Evolutionary conservation across 2,888 invertebrate genomes (phyloP).

Genomic region (Ennomos erosarius): DNA sequence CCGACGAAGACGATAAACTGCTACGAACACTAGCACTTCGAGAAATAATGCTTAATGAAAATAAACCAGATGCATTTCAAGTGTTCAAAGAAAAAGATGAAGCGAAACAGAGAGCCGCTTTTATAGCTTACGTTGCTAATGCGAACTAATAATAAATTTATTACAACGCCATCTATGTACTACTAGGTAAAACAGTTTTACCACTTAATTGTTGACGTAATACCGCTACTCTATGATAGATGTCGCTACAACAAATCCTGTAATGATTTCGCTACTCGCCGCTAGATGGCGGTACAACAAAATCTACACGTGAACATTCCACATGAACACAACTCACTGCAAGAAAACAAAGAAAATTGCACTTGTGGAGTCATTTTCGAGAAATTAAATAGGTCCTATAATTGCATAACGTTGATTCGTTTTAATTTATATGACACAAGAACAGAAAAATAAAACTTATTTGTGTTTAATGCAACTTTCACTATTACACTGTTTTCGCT

Average conservation of each 20-base stretch:
- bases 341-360: too few relatives aligned
- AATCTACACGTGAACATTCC: too few relatives aligned
- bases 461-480: too few relatives aligned
- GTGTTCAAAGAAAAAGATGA: constrained; percentile 18
- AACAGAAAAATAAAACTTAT: too few relatives aligned
- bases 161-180: constrained; percentile 22
- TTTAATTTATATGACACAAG: too few relatives aligned
- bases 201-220: neutral
- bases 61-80: constrained; percentile 10
- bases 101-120: constrained; percentile 6
- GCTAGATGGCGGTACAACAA: constrained; percentile 18
- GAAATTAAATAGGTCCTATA: too few relatives aligned
- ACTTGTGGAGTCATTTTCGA: too few relatives aligned
- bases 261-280: constrained; percentile 10
- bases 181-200: neutral
- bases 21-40: constrained; percentile 67
- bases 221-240: constrained; percentile 28
- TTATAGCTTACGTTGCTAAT: constrained; percentile 2
- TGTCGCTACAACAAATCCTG: constrained; percentile 8
- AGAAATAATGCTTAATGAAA: constrained; percentile 59
- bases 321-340: too few relatives aligned
- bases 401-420: too few relatives aligned
- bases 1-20: constrained; percentile 63
- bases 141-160: constrained; percentile 3
- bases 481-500: too few relatives aligned